These are phyloP conservation scores for Acrossocheilus fasciatus DNA, from an alignment of 2,797 vertebrate genomes.

Conservation along the genomic window DNA sequence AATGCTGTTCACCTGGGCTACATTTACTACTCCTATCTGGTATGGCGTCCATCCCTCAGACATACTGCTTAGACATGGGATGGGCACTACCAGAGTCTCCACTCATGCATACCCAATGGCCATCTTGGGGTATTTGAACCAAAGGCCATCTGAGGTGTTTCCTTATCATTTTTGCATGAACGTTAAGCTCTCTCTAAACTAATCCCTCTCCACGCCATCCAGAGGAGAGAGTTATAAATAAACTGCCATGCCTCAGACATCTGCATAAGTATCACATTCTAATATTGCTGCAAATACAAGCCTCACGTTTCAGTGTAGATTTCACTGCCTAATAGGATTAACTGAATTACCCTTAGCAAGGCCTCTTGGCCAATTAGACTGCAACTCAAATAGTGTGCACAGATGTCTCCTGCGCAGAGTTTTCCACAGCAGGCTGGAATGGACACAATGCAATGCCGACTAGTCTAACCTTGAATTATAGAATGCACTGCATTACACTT, in stretches of 20 bases:
- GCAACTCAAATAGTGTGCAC: slow-evolving; percentile 47
- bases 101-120: slow-evolving; percentile 62
- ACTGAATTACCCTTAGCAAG: slow-evolving; percentile 65
- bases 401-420: slow-evolving; percentile 42
- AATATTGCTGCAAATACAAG: slow-evolving; percentile 45
- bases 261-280: slow-evolving; percentile 48
- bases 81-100: slow-evolving; percentile 54
- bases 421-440: slow-evolving; percentile 30
- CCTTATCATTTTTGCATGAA: slow-evolving; percentile 45
- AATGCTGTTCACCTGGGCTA: slow-evolving; percentile 68
- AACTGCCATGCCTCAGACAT: slow-evolving; percentile 39
- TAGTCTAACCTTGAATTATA: slow-evolving; percentile 25
- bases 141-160: slow-evolving; percentile 67
- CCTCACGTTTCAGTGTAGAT: slow-evolving; percentile 75
- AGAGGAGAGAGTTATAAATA: slow-evolving; percentile 61
- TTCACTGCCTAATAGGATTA: slow-evolving; percentile 75
- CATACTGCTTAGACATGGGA: slow-evolving; percentile 61
- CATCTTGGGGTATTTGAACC: slow-evolving; percentile 77
- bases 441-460: background rate
- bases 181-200: slow-evolving; percentile 19
- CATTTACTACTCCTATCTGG: slow-evolving; percentile 77
- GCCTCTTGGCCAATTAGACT: slow-evolving; percentile 50
- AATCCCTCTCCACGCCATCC: slow-evolving; percentile 48
- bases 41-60: slow-evolving; percentile 54
- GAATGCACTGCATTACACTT: slow-evolving; percentile 8